Percentiles rank a stretch among this genome's conserved stretches.
Conservation (phyloP, 2,797 vertebrate species). For the Sebastes paucispinis region DNA sequence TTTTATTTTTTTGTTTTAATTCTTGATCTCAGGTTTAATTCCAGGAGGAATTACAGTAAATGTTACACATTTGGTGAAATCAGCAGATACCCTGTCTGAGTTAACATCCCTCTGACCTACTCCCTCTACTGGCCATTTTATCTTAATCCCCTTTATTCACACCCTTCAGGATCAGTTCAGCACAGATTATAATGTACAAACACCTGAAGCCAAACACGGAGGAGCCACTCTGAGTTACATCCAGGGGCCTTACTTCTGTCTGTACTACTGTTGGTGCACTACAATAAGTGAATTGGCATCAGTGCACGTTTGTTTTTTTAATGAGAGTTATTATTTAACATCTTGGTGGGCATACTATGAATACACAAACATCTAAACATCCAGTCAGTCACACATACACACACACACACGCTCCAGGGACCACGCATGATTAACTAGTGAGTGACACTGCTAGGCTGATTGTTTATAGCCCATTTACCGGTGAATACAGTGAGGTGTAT, state of each 20-base stretch:
- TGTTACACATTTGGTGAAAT: background rate
- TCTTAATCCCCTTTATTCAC: background rate
- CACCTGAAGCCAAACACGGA: background rate
- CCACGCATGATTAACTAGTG: slow-evolving; percentile 51
- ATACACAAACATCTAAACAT: slow-evolving; percentile 46
- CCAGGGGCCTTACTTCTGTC: background rate
- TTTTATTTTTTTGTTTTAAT: background rate
- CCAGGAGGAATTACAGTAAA: background rate
- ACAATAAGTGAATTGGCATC: slow-evolving; percentile 49
- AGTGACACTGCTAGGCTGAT: slow-evolving; percentile 50
- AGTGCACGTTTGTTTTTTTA: slow-evolving; percentile 42
- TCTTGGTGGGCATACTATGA: slow-evolving; percentile 40
- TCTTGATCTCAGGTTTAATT: background rate
- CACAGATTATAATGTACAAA: background rate
- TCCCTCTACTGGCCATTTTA: slow-evolving; percentile 56
- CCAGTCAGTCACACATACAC: slow-evolving; percentile 51
- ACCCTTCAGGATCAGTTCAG: background rate
- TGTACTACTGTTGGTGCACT: slow-evolving; percentile 44
- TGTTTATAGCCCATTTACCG: slow-evolving; percentile 39
- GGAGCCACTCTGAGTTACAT: background rate
- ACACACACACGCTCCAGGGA: slow-evolving; percentile 69
- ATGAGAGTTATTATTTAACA: slow-evolving; percentile 8
- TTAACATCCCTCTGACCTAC: slow-evolving; percentile 21
- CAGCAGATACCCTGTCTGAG: slow-evolving; percentile 45
- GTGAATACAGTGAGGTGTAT: slow-evolving; percentile 45